A percentile compares a stretch with the other conserved stretches of the same genome.
Conservation (phyloP, 2,797 vertebrate species). For the Crocidura indochinensis region DNA sequence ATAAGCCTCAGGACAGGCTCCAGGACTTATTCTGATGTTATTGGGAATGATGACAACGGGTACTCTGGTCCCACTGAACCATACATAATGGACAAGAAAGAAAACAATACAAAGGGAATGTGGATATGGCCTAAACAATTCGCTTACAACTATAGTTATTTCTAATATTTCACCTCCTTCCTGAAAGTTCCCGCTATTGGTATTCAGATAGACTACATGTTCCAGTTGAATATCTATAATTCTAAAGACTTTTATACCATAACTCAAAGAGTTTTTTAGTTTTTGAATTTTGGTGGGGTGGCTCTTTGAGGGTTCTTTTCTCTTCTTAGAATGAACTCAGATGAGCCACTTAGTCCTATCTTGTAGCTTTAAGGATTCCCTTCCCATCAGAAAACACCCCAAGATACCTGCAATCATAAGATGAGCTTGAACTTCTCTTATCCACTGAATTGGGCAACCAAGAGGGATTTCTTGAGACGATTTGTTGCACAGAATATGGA, state of each 20-base stretch:
- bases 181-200: neutral
- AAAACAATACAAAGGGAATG: neutral
- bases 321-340: neutral
- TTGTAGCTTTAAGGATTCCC: neutral
- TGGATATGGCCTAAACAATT: neutral
- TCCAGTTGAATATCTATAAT: neutral
- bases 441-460: neutral
- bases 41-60: neutral
- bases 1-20: neutral
- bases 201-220: accelerated
- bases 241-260: neutral
- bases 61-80: neutral
- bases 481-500: neutral
- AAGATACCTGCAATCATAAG: neutral
- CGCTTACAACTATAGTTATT: neutral
- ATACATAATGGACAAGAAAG: neutral
- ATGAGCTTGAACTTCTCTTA: neutral
- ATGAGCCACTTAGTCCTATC: neutral
- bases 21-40: neutral
- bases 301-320: no score
- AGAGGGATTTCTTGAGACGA: neutral
- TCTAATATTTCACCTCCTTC: neutral
- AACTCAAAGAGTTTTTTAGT: neutral
- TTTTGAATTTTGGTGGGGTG: neutral
- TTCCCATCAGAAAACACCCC: neutral